These are phyloP conservation scores for Chironomus riparius DNA, from an alignment of 2,888 invertebrate genomes.

Conservation along the genomic window DNA sequence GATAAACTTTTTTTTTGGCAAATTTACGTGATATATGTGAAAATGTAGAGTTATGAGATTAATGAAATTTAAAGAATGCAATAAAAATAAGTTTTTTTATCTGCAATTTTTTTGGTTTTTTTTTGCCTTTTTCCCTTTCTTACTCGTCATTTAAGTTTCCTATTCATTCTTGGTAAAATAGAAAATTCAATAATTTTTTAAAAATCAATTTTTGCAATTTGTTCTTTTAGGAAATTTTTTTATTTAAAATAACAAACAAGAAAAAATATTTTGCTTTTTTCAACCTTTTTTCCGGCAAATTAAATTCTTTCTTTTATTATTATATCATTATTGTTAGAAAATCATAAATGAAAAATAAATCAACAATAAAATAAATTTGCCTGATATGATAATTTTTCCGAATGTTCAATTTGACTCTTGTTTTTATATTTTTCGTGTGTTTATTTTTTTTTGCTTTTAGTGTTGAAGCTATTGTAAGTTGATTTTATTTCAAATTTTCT, in stretches of 20 bases:
- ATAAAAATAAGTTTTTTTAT: not conserved
- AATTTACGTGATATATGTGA: not conserved
- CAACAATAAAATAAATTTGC: slow-evolving; percentile 7
- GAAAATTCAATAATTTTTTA: too few relatives aligned
- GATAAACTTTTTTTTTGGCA: slow-evolving; percentile 10
- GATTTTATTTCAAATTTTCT: too few relatives aligned
- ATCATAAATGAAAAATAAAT: not conserved
- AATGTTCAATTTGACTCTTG: not conserved
- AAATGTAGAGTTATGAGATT: not conserved
- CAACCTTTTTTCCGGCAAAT: slow-evolving; percentile 1
- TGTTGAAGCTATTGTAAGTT: too few relatives aligned
- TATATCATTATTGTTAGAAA: not conserved
- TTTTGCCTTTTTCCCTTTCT: too few relatives aligned
- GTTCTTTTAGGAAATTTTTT: too few relatives aligned
- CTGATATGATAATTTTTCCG: slow-evolving; percentile 15
- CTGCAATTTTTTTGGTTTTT: not conserved
- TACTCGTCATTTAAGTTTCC: too few relatives aligned
- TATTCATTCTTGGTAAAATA: too few relatives aligned
- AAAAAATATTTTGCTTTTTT: not conserved
- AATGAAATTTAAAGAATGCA: not conserved
- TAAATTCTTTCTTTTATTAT: not conserved
- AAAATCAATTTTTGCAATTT: too few relatives aligned
- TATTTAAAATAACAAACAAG: too few relatives aligned
- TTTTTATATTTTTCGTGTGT: too few relatives aligned
- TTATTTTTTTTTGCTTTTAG: too few relatives aligned